phyloP scores from a whole-genome alignment of 2,113 vertebrate species.

The Recurvirostra avosetta region DNA sequence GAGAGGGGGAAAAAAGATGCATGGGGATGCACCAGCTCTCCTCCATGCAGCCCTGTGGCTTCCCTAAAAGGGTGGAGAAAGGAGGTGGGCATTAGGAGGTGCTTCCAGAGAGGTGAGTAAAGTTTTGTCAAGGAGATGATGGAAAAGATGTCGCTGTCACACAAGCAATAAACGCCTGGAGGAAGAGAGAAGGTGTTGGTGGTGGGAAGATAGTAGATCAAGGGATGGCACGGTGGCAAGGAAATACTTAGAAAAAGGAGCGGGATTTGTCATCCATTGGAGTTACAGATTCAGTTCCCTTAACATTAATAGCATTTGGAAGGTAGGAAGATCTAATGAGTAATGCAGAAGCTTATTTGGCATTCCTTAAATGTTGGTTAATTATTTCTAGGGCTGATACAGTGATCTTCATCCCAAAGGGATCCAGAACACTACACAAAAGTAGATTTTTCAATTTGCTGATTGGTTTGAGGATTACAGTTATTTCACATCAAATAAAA shows the following conservation, averaged over 20 bases:
- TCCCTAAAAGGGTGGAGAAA: background rate
- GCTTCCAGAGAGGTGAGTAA: background rate
- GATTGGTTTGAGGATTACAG: background rate
- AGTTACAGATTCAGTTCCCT: background rate
- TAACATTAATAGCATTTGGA: background rate
- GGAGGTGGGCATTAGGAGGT: background rate
- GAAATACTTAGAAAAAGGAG: background rate
- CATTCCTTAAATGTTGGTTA: constrained; percentile 7
- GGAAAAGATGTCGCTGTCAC: background rate
- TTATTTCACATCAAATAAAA: background rate
- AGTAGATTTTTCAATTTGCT: background rate
- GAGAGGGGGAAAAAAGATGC: background rate
- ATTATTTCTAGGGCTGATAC: background rate
- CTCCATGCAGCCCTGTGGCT: background rate
- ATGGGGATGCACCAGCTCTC: background rate
- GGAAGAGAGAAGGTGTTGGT: background rate
- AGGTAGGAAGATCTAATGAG: background rate
- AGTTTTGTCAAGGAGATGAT: background rate
- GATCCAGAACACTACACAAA: background rate
- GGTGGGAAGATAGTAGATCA: background rate
- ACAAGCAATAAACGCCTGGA: background rate
- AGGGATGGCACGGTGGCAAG: background rate
- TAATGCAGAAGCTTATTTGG: background rate
- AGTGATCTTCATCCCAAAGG: background rate
- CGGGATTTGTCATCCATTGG: background rate